Evolutionary conservation across 2,888 invertebrate species (phyloP), one percentile per base, ranked within the genome.

Genomic region (Zhengitettix transpicula): DNA sequence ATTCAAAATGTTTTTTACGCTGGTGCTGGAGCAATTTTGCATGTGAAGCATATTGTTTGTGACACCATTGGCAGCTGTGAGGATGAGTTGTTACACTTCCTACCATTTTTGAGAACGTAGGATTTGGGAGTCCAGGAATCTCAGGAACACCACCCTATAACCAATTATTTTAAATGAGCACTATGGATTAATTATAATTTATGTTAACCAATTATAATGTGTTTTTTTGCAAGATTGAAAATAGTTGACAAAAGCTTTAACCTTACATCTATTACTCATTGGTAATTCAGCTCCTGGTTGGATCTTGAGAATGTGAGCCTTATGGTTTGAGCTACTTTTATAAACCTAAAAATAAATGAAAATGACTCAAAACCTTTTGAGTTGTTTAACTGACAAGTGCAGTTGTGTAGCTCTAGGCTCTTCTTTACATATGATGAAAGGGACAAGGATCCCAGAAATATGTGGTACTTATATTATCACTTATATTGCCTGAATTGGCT

Each of bases 21-120:
- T 84, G 80, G 69, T 87, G 87, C 65, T 77, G 77, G 61, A 76
- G 68, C n/a, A 78, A 69, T 67, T 78, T 78, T 40, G 81, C 80
- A 66, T 87, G 84, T 67, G 89, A 86, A 40, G 87, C 87, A 72
- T 92, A 93, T 73, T 93, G 91, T 65, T 89, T 87, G 71, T 89
- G 88, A 70, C 93, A 94, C 78, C 83, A 87, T 60, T 79, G 79
- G 69, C 89, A 89, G 54, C 80, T 77, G 67, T 87, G 85, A 0
- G 86, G 85, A 65, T 79, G 78, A 0, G 83, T 82, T 9, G 83
- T 83, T 14, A 86, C 78, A 67, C 83, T 84, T 15, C 86, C 87
- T n/a, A 85, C 84, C 1, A 83, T 82, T 68, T 83, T 81, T 15
- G 83, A 81, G 68, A 78, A 85, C 0, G 83, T 81, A 15, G 81